These are phyloP conservation scores for Anticlea derivata DNA, from an alignment of 2,888 invertebrate genomes.

Conservation along the genomic window DNA sequence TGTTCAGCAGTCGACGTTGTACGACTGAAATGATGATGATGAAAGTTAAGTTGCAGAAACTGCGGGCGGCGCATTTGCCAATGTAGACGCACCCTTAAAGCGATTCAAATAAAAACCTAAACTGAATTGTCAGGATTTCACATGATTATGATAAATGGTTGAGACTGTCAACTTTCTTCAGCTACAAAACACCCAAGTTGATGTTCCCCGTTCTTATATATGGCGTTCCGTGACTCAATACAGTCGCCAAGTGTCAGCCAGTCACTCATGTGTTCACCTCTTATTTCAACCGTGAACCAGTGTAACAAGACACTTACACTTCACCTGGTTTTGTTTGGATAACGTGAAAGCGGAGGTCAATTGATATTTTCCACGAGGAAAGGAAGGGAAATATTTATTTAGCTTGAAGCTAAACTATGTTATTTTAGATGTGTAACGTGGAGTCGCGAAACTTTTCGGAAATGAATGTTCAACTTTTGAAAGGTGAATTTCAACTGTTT, in stretches of 20 bases:
- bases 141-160: no score
- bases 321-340: slow-evolving; percentile 36
- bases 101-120: no score
- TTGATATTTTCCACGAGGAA: slow-evolving; percentile 42
- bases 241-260: slow-evolving; percentile 1
- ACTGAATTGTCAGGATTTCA: no score
- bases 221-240: not conserved
- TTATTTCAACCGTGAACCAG: slow-evolving; percentile 27
- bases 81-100: no score
- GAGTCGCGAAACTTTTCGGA: slow-evolving; percentile 25
- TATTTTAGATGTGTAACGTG: slow-evolving; percentile 35
- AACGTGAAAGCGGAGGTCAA: slow-evolving; percentile 41
- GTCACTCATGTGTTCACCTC: slow-evolving; percentile 3
- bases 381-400: slow-evolving; percentile 57
- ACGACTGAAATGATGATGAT: no score
- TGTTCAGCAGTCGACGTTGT: no score
- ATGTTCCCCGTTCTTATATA: not conserved
- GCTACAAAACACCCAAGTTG: no score
- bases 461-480: no score
- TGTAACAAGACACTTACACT: slow-evolving; percentile 32
- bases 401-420: slow-evolving; percentile 41
- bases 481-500: no score
- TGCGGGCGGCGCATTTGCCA: no score
- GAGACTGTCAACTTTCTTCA: no score
- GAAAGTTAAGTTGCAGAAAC: no score